phyloP scores from a whole-genome alignment of 2,797 vertebrate species.

The Distichodus sexfasciatus region DNA sequence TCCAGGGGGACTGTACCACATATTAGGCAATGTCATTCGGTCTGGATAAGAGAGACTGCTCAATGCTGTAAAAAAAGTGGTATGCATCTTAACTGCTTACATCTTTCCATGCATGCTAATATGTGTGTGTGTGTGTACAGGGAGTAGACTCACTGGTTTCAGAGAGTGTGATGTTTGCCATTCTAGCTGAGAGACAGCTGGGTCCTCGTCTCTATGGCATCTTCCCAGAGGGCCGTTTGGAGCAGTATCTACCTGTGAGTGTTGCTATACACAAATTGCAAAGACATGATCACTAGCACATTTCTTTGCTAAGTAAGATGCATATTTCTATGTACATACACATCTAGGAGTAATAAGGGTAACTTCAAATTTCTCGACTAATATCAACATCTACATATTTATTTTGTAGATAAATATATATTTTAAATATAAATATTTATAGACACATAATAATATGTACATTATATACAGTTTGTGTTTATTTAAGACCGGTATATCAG shows the following conservation, averaged over 20 bases:
- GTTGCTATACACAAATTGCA: neutral
- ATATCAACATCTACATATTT: no score
- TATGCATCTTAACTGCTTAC: neutral
- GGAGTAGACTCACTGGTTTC: constrained; percentile 90
- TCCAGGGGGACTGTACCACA: no score
- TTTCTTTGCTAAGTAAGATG: neutral
- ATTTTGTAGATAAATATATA: no score
- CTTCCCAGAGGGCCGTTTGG: constrained; percentile 89
- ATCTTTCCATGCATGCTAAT: neutral
- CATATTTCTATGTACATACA: no score
- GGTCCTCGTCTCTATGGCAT: constrained; percentile 90
- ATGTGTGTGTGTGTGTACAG: constrained; percentile 60
- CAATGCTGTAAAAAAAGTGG: no score
- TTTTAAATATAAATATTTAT: no score
- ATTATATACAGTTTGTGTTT: no score
- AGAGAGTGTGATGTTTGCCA: constrained; percentile 96
- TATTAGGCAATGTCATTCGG: neutral
- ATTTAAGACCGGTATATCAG: no score
- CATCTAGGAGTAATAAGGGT: no score
- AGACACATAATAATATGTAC: no score
- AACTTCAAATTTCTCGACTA: no score
- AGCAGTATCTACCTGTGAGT: constrained; percentile 88
- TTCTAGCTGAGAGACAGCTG: constrained; percentile 86
- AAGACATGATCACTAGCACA: neutral
- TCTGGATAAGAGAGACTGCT: neutral